phyloP scores from a whole-genome alignment of 2,797 vertebrate genomes.

The Lates japonicus region DNA sequence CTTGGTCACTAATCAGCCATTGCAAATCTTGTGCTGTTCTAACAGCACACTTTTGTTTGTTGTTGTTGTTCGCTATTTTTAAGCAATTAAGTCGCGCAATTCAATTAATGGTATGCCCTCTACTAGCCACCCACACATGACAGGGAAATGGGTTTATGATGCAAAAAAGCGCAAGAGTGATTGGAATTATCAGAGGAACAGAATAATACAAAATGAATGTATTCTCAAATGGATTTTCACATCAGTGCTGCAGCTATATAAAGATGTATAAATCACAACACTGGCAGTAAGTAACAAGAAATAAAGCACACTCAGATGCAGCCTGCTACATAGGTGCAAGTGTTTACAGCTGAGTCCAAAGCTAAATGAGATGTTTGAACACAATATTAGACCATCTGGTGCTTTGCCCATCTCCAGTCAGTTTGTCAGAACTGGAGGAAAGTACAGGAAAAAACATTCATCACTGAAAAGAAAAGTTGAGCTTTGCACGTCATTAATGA shows the following conservation, averaged over 20 bases:
- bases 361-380: slow-evolving; percentile 27
- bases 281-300: not conserved
- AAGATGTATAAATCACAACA: slow-evolving; percentile 13
- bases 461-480: not conserved
- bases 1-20: not conserved
- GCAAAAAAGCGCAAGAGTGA: slow-evolving; percentile 3
- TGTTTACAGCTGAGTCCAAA: slow-evolving; percentile 1
- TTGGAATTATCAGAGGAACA: slow-evolving; percentile 3
- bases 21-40: not conserved
- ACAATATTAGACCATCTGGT: slow-evolving; percentile 28
- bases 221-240: not conserved
- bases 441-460: not conserved
- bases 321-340: not conserved
- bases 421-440: slow-evolving; percentile 13
- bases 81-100: not conserved
- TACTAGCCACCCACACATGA: not conserved
- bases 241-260: not conserved
- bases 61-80: slow-evolving; percentile 1
- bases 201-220: slow-evolving; percentile 17
- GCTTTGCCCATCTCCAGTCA: slow-evolving; percentile 1
- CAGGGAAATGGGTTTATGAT: not conserved
- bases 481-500: not conserved
- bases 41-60: not conserved
- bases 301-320: not conserved
- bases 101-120: not conserved